Evolutionary conservation across 2,888 invertebrate genomes (phyloP), one percentile per base, ranked within the genome.

Genomic region (Cyaniris semiargus): DNA sequence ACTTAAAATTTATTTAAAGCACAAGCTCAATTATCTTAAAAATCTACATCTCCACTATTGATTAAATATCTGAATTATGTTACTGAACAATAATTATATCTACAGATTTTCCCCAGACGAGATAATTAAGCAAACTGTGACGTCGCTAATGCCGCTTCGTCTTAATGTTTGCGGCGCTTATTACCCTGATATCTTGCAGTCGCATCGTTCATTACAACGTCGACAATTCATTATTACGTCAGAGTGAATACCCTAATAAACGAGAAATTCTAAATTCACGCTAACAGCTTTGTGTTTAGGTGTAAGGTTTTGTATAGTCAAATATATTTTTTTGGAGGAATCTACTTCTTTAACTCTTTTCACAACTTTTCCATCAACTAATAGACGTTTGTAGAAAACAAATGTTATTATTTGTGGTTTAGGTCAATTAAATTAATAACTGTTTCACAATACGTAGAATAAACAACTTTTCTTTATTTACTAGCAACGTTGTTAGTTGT

Each of bases 101-200:
- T 66, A 66, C 23, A 66, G 66, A 66, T 66, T 71, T n/a, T 38
- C 27, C 66, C 70, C 18, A 76, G 76, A 76, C 48, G 31, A 70
- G 66, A 70, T 23, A 76, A 76, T 76, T 70, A 76, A 76, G 48
- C 76, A 76, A 76, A 76, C 44, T 70, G 76, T 70, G 31, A 21
- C 70, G 38, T 27, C 27, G 70, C 76, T 76, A 48, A 44, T 70
- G 76, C 70, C 70, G 70, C 48, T 6, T 13, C 38, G 23, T 44
- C 38, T 38, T 48, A 75, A 56, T 31, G 56, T 53, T 56, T 53
- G 27, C 53, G 21, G 31, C 75, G 48, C 75, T 56, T 75, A 56
- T 56, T 53, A 66, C 66, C 27, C 66, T 27, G 27, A 31, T 66
- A 66, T 66, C 27, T 66, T 31, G 34, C 71, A 71, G 71, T 18